These are phyloP conservation scores for Ophiodon elongatus DNA, from an alignment of 2,113 vertebrate species.

Conservation along the genomic window DNA sequence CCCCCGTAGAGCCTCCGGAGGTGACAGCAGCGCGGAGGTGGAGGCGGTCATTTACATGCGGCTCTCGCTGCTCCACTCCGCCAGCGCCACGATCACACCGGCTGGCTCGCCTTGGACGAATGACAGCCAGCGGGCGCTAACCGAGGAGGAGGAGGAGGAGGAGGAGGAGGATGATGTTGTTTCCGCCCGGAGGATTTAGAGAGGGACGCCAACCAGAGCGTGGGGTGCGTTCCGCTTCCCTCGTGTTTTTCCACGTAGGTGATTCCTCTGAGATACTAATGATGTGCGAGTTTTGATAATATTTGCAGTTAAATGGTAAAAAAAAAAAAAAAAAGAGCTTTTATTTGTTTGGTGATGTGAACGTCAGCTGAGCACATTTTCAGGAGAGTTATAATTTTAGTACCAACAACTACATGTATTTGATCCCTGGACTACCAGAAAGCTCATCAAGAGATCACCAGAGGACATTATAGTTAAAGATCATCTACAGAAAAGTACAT, in stretches of 20 bases:
- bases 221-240: conserved; percentile 45
- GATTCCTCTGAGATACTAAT: background rate
- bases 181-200: conserved; percentile 78
- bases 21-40: conserved; percentile 48
- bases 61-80: conserved; percentile 76
- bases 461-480: no score
- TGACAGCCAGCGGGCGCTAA: conserved; percentile 75
- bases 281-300: background rate
- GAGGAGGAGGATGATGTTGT: conserved; percentile 58
- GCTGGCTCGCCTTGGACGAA: conserved; percentile 74
- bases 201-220: conserved; percentile 55
- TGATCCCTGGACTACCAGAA: background rate
- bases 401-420: background rate
- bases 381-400: background rate
- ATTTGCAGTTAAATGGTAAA: background rate
- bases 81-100: conserved; percentile 81
- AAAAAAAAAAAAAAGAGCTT: background rate
- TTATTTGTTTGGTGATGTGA: background rate
- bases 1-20: conserved; percentile 55
- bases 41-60: conserved; percentile 75
- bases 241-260: background rate
- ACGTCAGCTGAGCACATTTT: background rate
- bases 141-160: conserved; percentile 37
- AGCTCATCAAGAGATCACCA: background rate
- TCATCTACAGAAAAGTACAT: background rate